A percentile compares a stretch with the other conserved stretches of the same genome.
phyloP scores from a whole-genome alignment of 2,797 vertebrate species.

The Gadopsis marmoratus region DNA sequence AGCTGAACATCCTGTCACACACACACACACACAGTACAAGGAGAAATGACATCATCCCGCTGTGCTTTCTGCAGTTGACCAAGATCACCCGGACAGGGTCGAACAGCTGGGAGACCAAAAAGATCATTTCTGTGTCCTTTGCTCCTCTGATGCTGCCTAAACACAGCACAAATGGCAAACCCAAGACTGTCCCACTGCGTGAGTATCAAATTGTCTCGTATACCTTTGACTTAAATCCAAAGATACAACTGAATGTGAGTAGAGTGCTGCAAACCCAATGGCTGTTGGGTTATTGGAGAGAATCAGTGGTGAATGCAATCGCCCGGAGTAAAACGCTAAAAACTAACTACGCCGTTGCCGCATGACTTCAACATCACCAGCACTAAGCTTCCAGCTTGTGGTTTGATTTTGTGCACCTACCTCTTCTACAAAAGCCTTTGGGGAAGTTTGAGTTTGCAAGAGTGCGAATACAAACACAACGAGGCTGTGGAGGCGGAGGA shows the following conservation, averaged over 20 bases:
- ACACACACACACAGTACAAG: background rate
- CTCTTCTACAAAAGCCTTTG: too few species aligned
- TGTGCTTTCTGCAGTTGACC: constrained; percentile 86
- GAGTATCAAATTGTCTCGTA: constrained; percentile 76
- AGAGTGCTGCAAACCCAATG: too few species aligned
- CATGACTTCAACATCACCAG: too few species aligned
- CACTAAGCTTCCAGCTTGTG: too few species aligned
- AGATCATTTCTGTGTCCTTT: constrained; percentile 98
- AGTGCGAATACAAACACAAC: too few species aligned
- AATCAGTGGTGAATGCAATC: too few species aligned
- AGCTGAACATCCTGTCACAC: background rate
- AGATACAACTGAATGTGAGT: background rate
- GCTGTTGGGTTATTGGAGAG: too few species aligned
- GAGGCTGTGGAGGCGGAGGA: too few species aligned
- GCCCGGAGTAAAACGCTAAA: too few species aligned
- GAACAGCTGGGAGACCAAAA: constrained; percentile 96
- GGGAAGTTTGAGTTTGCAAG: too few species aligned
- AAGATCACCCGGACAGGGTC: constrained; percentile 93
- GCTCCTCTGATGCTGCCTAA: constrained; percentile 94
- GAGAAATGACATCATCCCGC: background rate
- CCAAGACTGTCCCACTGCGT: constrained; percentile 90
- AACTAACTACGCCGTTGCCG: too few species aligned
- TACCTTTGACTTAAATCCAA: background rate
- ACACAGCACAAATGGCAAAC: constrained; percentile 86
- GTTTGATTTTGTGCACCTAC: too few species aligned